These are phyloP conservation scores for Buphagus erythrorhynchus DNA, from an alignment of 2,797 vertebrate genomes.

Conservation along the genomic window DNA sequence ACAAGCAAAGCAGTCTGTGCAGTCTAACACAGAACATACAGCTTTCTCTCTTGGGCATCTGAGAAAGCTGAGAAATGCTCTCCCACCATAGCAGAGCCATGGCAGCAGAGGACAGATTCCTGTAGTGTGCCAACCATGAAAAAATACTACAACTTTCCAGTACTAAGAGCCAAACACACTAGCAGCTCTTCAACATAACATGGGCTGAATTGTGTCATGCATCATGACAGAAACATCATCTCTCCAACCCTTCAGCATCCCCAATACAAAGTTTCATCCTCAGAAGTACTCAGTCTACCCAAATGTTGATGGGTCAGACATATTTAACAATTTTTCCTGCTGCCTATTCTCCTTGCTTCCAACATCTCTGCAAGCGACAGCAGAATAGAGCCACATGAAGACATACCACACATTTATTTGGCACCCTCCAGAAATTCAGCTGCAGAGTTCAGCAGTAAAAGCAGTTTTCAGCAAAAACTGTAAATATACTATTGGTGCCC, in stretches of 20 bases:
- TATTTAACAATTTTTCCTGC: not conserved
- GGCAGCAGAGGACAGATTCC: not conserved
- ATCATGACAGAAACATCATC: not conserved
- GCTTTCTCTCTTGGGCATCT: not conserved
- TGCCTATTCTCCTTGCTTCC: not conserved
- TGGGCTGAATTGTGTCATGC: not conserved
- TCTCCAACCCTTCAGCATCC: not conserved
- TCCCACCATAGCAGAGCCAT: not conserved
- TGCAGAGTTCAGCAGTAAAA: not conserved
- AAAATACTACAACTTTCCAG: not conserved
- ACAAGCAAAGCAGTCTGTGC: accelerated
- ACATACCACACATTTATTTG: not conserved
- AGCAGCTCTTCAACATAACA: not conserved
- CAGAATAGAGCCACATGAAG: not conserved
- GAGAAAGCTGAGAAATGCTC: not conserved
- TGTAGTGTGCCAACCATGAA: not conserved
- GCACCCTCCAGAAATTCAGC: not conserved
- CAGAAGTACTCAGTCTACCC: not conserved
- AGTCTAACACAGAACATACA: not conserved
- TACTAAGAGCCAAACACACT: not conserved
- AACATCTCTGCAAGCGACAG: not conserved
- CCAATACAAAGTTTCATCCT: not conserved
- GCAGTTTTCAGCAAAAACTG: not conserved
- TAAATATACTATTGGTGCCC: not conserved
- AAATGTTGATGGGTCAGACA: not conserved